Evolutionary conservation across 2,797 vertebrate species (phyloP), one percentile per base, ranked within the genome.

Genomic region (Centroberyx gerrardi): DNA sequence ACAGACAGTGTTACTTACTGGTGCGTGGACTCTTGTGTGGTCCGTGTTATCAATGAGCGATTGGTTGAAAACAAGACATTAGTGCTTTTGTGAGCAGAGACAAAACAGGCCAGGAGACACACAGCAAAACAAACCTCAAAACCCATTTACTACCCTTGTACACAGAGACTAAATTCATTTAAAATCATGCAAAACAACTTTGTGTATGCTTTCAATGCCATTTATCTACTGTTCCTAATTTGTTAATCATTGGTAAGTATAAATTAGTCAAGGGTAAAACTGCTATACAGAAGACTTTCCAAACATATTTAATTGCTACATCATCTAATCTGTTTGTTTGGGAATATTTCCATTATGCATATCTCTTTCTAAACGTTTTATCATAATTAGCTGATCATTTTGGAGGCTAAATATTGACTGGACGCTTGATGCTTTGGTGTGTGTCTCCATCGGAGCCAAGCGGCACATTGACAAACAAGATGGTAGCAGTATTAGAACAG

Each of bases 21-120:
- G 92, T 78, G 89, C 83, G 92, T 87, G 95, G 87, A 94, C 94
- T 96, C 95, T 96, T 91, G 95, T 93, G 94, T 86, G 93, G 94
- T 96, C 95, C 95, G 91, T 95, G 93, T 95, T 92, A 95, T 95
- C 95, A 96, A 95, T 94, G 93, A 95, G 92, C 94, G 86, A 94
- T 95, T 94, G 94, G 94, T 96, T 95, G 93, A 96, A 96, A 96
- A 96, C 95, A 96, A 96, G 95, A 96, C 95, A 96, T 96, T 96
- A 96, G 95, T 96, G 94, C 93, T 95, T 95, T 95, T 86, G 91
- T 92, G 92, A 94, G 93, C 92, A 95, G 86, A 93, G 93, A 96
- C 95, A 96, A 90, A 92, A 95, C 94, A 94, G 78, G 83, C 87
- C 86, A 82, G 87, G 92, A 92, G 92, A 96, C 95, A 93, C 93